Evolutionary conservation across 2,797 vertebrate species (phyloP), one percentile per base, ranked within the genome.

Genomic region (Pangasius sanitwongsei): DNA sequence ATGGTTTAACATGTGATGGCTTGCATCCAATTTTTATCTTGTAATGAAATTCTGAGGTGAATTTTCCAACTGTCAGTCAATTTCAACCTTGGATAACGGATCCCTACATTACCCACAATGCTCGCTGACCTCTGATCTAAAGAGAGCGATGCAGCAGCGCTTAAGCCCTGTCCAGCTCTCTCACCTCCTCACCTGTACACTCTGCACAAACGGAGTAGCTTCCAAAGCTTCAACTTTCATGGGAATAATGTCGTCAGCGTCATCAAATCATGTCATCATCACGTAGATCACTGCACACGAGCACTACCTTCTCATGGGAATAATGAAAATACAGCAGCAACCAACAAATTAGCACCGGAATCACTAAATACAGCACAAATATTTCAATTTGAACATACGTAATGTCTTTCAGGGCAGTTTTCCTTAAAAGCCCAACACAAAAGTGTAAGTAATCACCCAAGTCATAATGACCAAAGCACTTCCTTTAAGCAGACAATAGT

Each of bases 391-490:
- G 9, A 48, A 75, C 41, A 28, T 78, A 16, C 31, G 2, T 7
- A 48, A 18, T 53, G 25, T 37, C 0, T 48, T 57, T 80, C 20
- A 37, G 2, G 41, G 28, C 16, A 25, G 5, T 48, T 53, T 53
- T 12, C 41, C 41, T 28, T 53, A 50, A 28, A 48, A 28, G 25
- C 23, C 25, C 23, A 78, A 57, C 8, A 80, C 18, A 1, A 55
- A 57, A 16, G 53, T 61, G 31, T 59, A 37, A 81, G 11, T 8
- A 57, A 25, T 59, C 59, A 41, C 37, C 0, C 57, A 63, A 83
- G 37, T 63, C 57, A 65, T 84, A 31, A 88, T 67, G 48, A 85
- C 70, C 55, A 74, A 87, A 87, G 67, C 28, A 48, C 37, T 41
- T 89, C 61, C 20, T 44, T 11, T 4, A 34, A 80, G 9, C 0